Evolutionary conservation across 2,888 invertebrate genomes (phyloP).

Genomic region (Drosophila borborema): DNA sequence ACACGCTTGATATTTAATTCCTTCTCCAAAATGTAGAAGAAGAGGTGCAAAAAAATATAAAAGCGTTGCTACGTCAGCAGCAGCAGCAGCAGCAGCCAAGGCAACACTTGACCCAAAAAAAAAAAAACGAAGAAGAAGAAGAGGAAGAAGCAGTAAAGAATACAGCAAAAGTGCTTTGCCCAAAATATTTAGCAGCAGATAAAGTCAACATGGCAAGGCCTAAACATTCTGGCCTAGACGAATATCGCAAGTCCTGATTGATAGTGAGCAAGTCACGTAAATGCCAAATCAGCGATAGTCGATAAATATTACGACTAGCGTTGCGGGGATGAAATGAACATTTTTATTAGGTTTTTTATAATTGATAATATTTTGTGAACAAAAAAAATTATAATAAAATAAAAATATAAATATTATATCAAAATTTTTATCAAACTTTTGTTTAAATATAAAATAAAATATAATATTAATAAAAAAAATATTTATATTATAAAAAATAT

Average conservation of each 20-base stretch:
- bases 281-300: constrained; percentile 6
- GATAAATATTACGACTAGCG: background rate
- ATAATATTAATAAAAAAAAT: too few relatives aligned
- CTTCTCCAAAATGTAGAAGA: constrained; percentile 58
- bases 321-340: background rate
- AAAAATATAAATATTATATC: too few relatives aligned
- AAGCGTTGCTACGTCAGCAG: constrained; percentile 70
- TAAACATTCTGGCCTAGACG: constrained; percentile 20
- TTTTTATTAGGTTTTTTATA: background rate
- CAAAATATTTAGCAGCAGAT: constrained; percentile 66
- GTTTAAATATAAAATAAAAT: too few relatives aligned
- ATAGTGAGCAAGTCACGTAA: constrained; percentile 19
- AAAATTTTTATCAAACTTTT: too few relatives aligned
- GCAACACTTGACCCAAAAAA: constrained; percentile 74
- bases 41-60: constrained; percentile 25
- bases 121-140: constrained; percentile 15
- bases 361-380: background rate
- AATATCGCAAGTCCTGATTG: constrained; percentile 28
- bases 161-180: constrained; percentile 38
- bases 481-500: too few relatives aligned
- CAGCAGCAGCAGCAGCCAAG: constrained; percentile 54
- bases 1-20: constrained; percentile 70
- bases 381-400: too few relatives aligned
- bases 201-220: constrained; percentile 58
- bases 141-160: background rate